phyloP scores from a whole-genome alignment of 2,113 vertebrate species.

The Gnathonemus echidnorhynchus region DNA sequence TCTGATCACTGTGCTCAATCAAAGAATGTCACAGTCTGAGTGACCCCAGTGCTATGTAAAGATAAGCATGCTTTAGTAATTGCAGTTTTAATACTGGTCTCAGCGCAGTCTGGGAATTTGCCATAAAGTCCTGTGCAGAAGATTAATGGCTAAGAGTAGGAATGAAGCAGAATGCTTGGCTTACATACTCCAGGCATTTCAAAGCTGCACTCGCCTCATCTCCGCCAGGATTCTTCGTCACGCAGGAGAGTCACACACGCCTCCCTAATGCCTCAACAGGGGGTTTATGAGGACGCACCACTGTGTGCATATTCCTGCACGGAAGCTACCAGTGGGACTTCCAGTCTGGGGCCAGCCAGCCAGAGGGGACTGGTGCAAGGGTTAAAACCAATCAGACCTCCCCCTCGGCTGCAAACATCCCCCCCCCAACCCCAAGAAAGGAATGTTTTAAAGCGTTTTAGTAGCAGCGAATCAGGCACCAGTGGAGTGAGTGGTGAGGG shows the following conservation, averaged over 20 bases:
- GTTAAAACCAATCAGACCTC: constrained; percentile 36
- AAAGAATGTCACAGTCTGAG: constrained; percentile 42
- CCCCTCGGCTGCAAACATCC: constrained; percentile 11
- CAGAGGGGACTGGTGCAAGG: constrained; percentile 19
- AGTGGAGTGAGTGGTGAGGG: constrained; percentile 20
- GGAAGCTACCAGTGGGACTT: background rate
- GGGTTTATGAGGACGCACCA: background rate
- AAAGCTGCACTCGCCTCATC: constrained; percentile 52
- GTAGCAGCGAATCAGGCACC: constrained; percentile 18
- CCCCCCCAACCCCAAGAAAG: background rate
- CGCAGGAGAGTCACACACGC: constrained; percentile 47
- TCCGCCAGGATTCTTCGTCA: constrained; percentile 53
- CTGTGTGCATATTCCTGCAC: background rate
- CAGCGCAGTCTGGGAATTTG: background rate
- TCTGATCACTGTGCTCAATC: constrained; percentile 45
- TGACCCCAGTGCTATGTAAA: background rate
- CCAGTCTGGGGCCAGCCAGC: background rate
- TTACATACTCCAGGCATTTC: constrained; percentile 65
- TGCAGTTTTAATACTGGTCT: background rate
- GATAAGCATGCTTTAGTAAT: background rate
- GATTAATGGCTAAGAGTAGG: background rate
- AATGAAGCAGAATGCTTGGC: constrained; percentile 7
- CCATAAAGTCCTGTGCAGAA: background rate
- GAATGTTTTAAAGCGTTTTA: constrained; percentile 29
- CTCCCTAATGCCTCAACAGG: background rate